Evolutionary conservation across 2,113 vertebrate genomes (phyloP).

Genomic region (Albula goreensis): DNA sequence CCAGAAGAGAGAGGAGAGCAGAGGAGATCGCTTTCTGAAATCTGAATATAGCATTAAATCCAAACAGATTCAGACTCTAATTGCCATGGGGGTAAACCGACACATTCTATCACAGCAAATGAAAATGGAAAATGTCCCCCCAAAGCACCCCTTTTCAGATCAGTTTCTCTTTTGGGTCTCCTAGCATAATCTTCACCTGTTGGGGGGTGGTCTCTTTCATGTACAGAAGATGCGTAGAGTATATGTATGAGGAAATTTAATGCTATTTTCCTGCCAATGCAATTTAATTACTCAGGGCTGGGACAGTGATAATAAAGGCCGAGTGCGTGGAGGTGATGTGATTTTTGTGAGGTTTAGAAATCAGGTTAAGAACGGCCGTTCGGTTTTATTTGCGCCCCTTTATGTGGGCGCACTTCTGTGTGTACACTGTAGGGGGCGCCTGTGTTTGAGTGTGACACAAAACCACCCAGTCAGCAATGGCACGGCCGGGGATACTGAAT

Average conservation of each 20-base stretch:
- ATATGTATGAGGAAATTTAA: conserved; percentile 26
- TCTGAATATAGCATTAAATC: conserved; percentile 37
- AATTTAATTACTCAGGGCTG: conserved; percentile 38
- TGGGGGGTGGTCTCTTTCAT: not conserved
- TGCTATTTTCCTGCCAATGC: conserved; percentile 20
- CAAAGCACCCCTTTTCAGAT: not conserved
- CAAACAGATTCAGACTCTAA: conserved; percentile 35
- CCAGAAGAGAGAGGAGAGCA: not conserved
- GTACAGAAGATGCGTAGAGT: conserved; percentile 5
- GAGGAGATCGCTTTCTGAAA: conserved; percentile 6
- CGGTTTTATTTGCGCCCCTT: not conserved
- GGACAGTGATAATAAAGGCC: conserved; percentile 27
- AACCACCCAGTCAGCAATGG: not conserved
- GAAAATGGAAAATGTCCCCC: conserved; percentile 30
- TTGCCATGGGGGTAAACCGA: conserved; percentile 26
- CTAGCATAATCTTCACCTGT: conserved; percentile 5
- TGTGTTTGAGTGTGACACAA: not conserved
- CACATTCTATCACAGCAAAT: conserved; percentile 29
- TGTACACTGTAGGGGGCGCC: not conserved
- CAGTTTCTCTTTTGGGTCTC: not conserved
- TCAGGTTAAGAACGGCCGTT: not conserved
- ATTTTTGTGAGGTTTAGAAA: conserved; percentile 19
- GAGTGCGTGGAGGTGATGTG: not conserved
- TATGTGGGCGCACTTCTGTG: not conserved
- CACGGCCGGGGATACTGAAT: not conserved